These are phyloP conservation scores for Archegozetes longisetosus DNA, from an alignment of 1,140 invertebrate species.

Conservation along the genomic window DNA sequence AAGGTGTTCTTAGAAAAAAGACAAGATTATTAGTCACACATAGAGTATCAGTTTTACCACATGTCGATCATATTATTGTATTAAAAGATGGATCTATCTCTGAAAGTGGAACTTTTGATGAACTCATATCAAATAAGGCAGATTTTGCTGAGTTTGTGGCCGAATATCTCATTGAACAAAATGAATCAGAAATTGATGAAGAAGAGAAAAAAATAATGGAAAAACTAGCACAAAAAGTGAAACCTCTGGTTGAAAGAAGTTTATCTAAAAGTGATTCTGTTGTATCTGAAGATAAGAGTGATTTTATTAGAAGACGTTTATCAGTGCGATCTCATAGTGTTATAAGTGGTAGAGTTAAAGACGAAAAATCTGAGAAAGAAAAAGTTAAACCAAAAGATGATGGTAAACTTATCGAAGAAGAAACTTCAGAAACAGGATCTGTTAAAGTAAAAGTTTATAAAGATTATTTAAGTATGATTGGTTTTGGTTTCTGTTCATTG, in stretches of 20 bases:
- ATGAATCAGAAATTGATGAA: neutral
- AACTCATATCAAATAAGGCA: conserved; percentile 28
- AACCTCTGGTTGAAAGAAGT: neutral
- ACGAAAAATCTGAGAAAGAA: no score
- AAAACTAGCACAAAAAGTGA: neutral
- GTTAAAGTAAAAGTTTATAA: conserved; percentile 9
- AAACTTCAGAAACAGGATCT: conserved; percentile 10
- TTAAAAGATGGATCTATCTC: conserved; percentile 47
- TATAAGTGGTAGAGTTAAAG: no score
- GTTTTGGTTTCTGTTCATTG: neutral
- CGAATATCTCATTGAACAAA: conserved; percentile 43
- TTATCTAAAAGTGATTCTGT: neutral
- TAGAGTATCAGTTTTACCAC: conserved; percentile 46
- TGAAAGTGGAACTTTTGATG: conserved; percentile 33
- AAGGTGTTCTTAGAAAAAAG: conserved; percentile 56
- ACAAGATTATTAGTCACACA: conserved; percentile 24
- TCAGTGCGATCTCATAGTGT: neutral
- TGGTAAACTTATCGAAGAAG: conserved; percentile 37
- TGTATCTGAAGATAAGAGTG: no score
- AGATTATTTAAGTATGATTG: conserved; percentile 11
- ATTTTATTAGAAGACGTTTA: neutral
- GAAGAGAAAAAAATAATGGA: neutral
- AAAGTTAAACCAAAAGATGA: no score
- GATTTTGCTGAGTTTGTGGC: conserved; percentile 28
- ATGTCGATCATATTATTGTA: conserved; percentile 72